A percentile compares a stretch with the other conserved stretches of the same genome.
phyloP scores from a whole-genome alignment of 2,888 invertebrate species.

The Drosophila phalerata region DNA sequence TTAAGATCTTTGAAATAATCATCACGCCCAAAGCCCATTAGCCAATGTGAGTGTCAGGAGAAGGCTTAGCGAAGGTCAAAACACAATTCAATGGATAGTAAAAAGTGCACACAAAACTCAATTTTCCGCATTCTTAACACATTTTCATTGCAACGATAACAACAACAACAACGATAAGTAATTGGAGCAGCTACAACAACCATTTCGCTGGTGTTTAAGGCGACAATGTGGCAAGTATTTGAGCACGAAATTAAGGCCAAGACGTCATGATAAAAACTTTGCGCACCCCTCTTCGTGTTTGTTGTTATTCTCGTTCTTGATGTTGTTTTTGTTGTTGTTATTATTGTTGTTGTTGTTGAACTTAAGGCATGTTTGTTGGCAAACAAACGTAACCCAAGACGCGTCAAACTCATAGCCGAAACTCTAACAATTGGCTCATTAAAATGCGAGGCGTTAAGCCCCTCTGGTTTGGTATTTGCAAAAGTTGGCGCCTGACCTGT shows the following conservation, averaged over 20 bases:
- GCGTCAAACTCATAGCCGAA: not conserved
- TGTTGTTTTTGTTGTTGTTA: constrained; percentile 49
- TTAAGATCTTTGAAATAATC: constrained; percentile 12
- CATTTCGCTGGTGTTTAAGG: constrained; percentile 45
- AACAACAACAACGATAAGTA: constrained; percentile 35
- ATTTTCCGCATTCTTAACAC: constrained; percentile 77
- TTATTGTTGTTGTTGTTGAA: constrained; percentile 61
- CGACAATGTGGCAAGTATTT: constrained; percentile 70
- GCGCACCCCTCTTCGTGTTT: constrained; percentile 22
- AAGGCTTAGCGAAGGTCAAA: not conserved
- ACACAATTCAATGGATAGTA: constrained; percentile 69
- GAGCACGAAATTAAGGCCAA: constrained; percentile 67
- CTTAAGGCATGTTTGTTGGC: constrained; percentile 81
- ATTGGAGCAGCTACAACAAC: constrained; percentile 29
- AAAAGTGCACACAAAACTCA: constrained; percentile 70
- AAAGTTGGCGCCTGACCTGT: constrained; percentile 69
- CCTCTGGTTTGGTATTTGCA: constrained; percentile 62
- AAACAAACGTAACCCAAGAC: constrained; percentile 61
- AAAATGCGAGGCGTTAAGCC: constrained; percentile 76
- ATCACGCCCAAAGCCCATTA: not conserved
- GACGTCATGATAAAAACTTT: constrained; percentile 78
- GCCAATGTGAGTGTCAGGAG: not conserved
- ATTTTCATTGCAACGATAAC: constrained; percentile 42
- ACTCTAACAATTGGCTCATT: constrained; percentile 63
- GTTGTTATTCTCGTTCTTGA: constrained; percentile 40